Percentiles rank a stretch among this genome's conserved stretches.
These are phyloP conservation scores for Gnathonemus echidnorhynchus DNA, from an alignment of 2,113 vertebrate species.

Conservation along the genomic window DNA sequence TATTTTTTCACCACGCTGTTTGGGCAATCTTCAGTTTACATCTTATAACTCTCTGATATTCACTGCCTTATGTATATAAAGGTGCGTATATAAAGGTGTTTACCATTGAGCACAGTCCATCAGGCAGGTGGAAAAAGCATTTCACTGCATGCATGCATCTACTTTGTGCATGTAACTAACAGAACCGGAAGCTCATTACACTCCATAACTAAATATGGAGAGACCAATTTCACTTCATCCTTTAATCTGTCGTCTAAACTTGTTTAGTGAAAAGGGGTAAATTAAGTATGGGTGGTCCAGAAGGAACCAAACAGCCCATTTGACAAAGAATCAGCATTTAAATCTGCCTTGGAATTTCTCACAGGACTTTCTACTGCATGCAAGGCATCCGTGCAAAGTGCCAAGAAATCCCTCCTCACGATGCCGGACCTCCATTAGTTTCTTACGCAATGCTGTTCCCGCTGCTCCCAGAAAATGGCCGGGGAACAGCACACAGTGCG, in stretches of 20 bases:
- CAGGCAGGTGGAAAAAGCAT: neutral
- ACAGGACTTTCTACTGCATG: neutral
- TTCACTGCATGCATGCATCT: neutral
- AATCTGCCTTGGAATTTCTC: neutral
- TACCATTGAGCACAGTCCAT: neutral
- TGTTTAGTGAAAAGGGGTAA: neutral
- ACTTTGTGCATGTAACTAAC: neutral
- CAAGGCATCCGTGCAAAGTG: neutral
- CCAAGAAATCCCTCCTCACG: neutral
- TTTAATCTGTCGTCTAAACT: neutral
- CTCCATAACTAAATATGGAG: constrained; percentile 27
- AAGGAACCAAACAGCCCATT: neutral
- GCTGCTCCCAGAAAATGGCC: neutral
- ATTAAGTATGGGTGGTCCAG: neutral
- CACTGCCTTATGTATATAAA: neutral
- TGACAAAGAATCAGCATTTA: neutral
- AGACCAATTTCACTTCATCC: neutral
- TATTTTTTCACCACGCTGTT: neutral
- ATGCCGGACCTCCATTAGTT: neutral
- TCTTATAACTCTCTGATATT: neutral
- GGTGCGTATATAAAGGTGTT: neutral
- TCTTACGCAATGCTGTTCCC: neutral
- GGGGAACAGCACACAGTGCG: neutral
- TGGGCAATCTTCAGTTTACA: neutral
- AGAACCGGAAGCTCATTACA: constrained; percentile 16